Percentiles rank a stretch among this genome's conserved stretches.
phyloP scores from a whole-genome alignment of 2,113 vertebrate genomes.

The Dicaeum eximium region DNA sequence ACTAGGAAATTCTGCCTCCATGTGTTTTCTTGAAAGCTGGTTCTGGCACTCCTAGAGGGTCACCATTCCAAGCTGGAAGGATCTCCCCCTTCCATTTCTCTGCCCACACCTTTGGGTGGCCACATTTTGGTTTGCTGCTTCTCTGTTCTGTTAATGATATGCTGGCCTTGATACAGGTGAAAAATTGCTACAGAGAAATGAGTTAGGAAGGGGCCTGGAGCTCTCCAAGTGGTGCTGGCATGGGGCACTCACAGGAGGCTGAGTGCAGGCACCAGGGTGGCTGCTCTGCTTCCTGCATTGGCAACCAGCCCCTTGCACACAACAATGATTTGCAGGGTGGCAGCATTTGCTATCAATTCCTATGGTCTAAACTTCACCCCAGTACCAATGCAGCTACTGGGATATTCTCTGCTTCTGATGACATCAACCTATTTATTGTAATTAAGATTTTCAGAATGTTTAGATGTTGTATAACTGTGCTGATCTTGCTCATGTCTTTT shows the following conservation, averaged over 20 bases:
- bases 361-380: background rate
- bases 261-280: background rate
- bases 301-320: background rate
- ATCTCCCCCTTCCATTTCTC: background rate
- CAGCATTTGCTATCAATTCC: fast-evolving
- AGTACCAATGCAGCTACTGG: background rate
- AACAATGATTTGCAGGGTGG: background rate
- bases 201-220: background rate
- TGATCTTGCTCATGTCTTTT: background rate
- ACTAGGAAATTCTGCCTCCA: background rate
- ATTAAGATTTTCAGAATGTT: background rate
- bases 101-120: background rate
- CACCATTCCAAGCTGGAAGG: background rate
- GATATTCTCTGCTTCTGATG: background rate
- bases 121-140: background rate
- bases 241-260: background rate
- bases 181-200: background rate
- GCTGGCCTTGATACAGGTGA: background rate
- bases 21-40: background rate
- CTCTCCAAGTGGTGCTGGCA: fast-evolving
- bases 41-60: background rate
- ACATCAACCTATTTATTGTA: background rate
- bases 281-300: background rate
- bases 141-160: background rate
- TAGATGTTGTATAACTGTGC: background rate